Evolutionary conservation across 2,888 invertebrate species (phyloP).

Genomic region (Idaea dimidiata): DNA sequence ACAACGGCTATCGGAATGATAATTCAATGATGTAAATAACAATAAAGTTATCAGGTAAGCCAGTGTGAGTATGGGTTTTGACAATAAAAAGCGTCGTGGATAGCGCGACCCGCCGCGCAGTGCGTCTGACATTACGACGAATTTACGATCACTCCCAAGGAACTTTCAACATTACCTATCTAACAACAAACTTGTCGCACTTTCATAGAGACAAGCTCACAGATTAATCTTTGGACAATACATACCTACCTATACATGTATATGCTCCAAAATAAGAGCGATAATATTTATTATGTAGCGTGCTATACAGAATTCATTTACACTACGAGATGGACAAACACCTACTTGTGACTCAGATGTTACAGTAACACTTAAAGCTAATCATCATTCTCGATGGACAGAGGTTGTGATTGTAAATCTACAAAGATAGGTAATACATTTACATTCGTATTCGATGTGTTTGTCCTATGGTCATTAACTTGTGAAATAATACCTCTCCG

Average conservation of each 20-base stretch:
- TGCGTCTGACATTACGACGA: slow-evolving; percentile 57
- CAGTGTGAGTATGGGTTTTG: slow-evolving; percentile 72
- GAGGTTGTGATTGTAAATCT: no score
- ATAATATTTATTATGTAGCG: background rate
- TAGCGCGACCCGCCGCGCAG: slow-evolving; percentile 51
- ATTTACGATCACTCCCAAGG: slow-evolving; percentile 60
- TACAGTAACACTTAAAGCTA: no score
- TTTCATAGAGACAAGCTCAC: background rate
- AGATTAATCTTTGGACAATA: slow-evolving; percentile 17
- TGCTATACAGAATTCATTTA: background rate
- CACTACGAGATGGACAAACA: no score
- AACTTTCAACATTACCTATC: slow-evolving; percentile 26
- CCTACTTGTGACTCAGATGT: no score
- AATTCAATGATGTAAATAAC: slow-evolving; percentile 78
- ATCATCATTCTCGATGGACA: no score
- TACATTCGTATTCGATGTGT: no score
- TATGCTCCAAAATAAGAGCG: slow-evolving; percentile 11
- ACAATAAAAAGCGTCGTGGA: slow-evolving; percentile 73
- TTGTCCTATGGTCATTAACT: slow-evolving; percentile 30
- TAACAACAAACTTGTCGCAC: background rate
- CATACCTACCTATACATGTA: slow-evolving; percentile 20
- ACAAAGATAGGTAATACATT: no score
- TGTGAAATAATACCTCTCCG: slow-evolving; percentile 26
- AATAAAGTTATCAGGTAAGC: slow-evolving; percentile 76
- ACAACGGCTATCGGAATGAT: slow-evolving; percentile 75